Evolutionary conservation across 1,140 invertebrate species (phyloP).

Genomic region (Anadara kagoshimensis): DNA sequence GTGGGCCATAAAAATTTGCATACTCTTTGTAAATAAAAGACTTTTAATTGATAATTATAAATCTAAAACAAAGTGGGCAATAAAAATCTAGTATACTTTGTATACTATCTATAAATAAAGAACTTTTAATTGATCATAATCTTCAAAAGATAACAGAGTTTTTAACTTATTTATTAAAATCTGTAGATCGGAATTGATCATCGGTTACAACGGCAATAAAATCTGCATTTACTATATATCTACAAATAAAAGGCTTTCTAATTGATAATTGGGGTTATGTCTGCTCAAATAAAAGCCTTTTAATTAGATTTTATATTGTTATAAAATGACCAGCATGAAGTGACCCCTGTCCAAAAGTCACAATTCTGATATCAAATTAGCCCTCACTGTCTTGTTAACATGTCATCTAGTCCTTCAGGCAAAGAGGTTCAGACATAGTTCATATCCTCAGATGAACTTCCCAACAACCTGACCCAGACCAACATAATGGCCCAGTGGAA

Average conservation of each 20-base stretch:
- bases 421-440: slow-evolving; percentile 22
- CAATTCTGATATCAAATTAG: neutral
- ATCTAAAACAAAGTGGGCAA: no score
- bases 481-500: neutral
- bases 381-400: slow-evolving; percentile 1
- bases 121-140: no score
- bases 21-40: no score
- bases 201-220: neutral
- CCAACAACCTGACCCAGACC: slow-evolving; percentile 1
- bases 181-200: neutral
- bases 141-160: no score
- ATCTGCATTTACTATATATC: neutral
- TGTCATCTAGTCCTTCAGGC: neutral
- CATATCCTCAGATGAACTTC: slow-evolving; percentile 28
- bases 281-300: neutral
- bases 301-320: neutral
- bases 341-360: neutral
- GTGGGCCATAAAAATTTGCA: no score
- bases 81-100: no score
- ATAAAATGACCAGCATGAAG: neutral
- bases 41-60: no score
- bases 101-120: no score
- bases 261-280: neutral
- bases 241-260: neutral
- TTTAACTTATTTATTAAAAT: no score